Evolutionary conservation across 2,113 vertebrate species (phyloP).

Genomic region (Pholis gunnellus): DNA sequence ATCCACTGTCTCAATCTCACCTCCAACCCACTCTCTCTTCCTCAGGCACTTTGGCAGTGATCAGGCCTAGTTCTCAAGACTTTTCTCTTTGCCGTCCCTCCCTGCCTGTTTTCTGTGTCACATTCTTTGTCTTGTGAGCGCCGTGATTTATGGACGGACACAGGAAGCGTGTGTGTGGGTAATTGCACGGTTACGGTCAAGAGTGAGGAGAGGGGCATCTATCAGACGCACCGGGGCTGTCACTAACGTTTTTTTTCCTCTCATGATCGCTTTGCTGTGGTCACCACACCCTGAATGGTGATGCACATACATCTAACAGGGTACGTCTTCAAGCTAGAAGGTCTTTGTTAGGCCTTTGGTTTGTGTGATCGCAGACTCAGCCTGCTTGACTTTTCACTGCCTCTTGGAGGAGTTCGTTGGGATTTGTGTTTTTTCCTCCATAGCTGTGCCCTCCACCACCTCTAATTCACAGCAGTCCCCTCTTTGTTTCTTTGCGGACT

Average conservation of each 20-base stretch:
- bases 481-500: constrained; percentile 51
- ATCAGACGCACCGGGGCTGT: constrained; percentile 45
- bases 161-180: constrained; percentile 62
- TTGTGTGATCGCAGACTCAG: constrained; percentile 8
- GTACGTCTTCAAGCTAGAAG: constrained; percentile 1
- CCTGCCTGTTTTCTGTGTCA: constrained; percentile 73
- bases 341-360: neutral
- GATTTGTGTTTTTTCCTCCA: constrained; percentile 33
- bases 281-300: constrained; percentile 14
- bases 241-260: constrained; percentile 30
- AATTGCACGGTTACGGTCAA: constrained; percentile 61
- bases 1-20: constrained; percentile 57
- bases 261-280: constrained; percentile 27
- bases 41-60: constrained; percentile 61
- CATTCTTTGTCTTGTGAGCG: constrained; percentile 77
- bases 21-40: constrained; percentile 43
- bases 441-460: constrained; percentile 6
- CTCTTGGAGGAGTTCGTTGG: neutral
- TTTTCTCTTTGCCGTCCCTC: constrained; percentile 66
- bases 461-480: constrained; percentile 48
- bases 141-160: constrained; percentile 70
- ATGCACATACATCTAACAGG: constrained; percentile 29
- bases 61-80: constrained; percentile 60
- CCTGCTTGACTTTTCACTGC: neutral
- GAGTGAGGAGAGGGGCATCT: constrained; percentile 44